Evolutionary conservation across 2,888 invertebrate genomes (phyloP), one percentile per base, ranked within the genome.

Genomic region (Phorcus lineatus): DNA sequence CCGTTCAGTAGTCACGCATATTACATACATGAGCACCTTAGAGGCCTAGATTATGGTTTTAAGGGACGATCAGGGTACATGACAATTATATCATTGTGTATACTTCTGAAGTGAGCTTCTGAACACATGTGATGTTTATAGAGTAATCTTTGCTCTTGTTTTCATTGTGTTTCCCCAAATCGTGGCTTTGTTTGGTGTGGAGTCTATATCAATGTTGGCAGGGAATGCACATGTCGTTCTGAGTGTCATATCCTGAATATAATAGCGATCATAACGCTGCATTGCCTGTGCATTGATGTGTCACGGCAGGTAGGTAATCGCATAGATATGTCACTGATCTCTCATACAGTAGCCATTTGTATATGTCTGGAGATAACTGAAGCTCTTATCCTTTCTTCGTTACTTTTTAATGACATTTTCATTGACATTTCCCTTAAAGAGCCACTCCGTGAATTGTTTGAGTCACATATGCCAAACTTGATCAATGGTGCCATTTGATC

Each of bases 11-110:
- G 47, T 47, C 28, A 11, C 16, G 62, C 28, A 28, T 28, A 62
- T 62, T 62, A 62, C 62, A 62, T 62, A 62, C 62, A 9, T 62
- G 62, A 28, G 16, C 16, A 28, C 24, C 47, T 47, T 47, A 47
- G 47, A 47, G 47, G 47, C 47, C 47, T 11, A 47, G 47, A 22
- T 62, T 62, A 62, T 24, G 22, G 24, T 24, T 28, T 62, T 28
- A 62, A 28, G 62, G 16, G 28, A 24, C 22, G 62, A 24, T 62
- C 22, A 28, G 28, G 62, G 62, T 24, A 62, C 24, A 62, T 62
- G 62, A 62, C 62, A 62, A 62, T 62, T 62, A 62, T 28, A 62
- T 62, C 62, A 62, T 62, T 62, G 62, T 62, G 28, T 62, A 28
- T 62, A 62, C 24, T 13, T 16, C 24, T 62, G 62, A 62, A 24